Percentiles rank a stretch among this genome's conserved stretches.
phyloP scores from a whole-genome alignment of 2,888 invertebrate genomes.

The Pyrrhia umbra region DNA sequence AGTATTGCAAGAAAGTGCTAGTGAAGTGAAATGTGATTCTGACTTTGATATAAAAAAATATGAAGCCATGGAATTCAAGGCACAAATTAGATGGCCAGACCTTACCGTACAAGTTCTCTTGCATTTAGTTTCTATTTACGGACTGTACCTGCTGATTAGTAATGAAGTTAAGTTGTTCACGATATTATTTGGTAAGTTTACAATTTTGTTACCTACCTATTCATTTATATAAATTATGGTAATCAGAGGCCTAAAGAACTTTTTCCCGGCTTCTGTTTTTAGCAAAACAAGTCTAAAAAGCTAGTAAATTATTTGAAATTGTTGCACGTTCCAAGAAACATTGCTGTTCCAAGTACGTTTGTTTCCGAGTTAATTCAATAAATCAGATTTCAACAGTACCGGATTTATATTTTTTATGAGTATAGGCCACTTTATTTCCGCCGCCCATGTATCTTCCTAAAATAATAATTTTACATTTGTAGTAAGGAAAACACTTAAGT shows the following conservation, averaged over 20 bases:
- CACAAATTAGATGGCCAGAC: conserved; percentile 93
- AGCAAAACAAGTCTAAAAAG: background rate
- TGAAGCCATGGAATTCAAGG: conserved; percentile 88
- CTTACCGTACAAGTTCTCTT: conserved; percentile 92
- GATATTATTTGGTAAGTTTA: conserved; percentile 93
- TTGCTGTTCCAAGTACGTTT: background rate
- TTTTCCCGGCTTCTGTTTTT: background rate
- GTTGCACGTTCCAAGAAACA: background rate
- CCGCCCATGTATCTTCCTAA: too few relatives aligned
- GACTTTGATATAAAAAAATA: conserved; percentile 83
- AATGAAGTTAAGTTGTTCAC: conserved; percentile 90
- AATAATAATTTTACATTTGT: too few relatives aligned
- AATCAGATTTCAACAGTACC: too few relatives aligned
- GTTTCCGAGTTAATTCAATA: conserved; percentile 1
- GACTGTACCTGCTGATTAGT: conserved; percentile 91
- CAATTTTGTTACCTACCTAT: background rate
- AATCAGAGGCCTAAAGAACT: too few relatives aligned
- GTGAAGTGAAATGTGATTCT: conserved; percentile 69
- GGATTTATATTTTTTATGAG: too few relatives aligned
- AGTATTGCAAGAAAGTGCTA: conserved; percentile 66
- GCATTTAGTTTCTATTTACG: conserved; percentile 93
- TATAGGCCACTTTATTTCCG: too few relatives aligned
- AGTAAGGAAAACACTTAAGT: too few relatives aligned
- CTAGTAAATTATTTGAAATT: background rate
- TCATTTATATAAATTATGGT: background rate